Percentiles rank a stretch among this genome's conserved stretches.
phyloP scores from a whole-genome alignment of 2,888 invertebrate genomes.

The Protonemura montana region DNA sequence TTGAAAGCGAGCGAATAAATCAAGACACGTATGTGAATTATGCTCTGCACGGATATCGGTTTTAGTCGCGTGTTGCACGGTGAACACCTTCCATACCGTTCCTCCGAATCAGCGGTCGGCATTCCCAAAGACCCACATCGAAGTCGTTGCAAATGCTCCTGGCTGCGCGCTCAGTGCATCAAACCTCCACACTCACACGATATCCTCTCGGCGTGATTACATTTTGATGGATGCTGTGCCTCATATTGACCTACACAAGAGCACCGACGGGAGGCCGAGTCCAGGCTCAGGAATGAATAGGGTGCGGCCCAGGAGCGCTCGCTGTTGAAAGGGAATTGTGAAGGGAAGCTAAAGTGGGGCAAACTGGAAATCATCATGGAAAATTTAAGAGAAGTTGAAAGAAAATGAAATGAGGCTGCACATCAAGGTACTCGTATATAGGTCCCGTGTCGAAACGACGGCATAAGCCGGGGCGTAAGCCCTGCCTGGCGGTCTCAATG shows the following conservation, averaged over 20 bases:
- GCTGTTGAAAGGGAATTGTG: slow-evolving; percentile 27
- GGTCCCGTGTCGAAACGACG: slow-evolving; percentile 10
- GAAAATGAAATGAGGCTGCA: slow-evolving; percentile 40
- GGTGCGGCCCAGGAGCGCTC: neutral
- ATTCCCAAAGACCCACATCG: neutral
- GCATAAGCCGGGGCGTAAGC: slow-evolving; percentile 20
- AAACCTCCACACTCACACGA: neutral
- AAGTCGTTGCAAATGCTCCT: neutral
- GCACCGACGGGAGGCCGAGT: neutral
- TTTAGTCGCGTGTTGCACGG: neutral
- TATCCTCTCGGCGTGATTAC: neutral
- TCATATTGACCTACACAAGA: slow-evolving; percentile 1
- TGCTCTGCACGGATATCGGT: neutral
- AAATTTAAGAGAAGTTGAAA: slow-evolving; percentile 41
- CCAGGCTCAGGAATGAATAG: neutral
- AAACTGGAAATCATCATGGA: slow-evolving; percentile 35
- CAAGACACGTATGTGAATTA: neutral
- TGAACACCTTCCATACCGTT: neutral
- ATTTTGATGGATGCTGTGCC: neutral
- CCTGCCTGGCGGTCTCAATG: neutral
- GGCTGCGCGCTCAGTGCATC: neutral
- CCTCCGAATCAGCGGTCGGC: no score
- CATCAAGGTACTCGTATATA: slow-evolving; percentile 7
- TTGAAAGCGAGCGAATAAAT: neutral
- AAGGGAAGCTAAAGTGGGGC: slow-evolving; percentile 34